phyloP scores from a whole-genome alignment of 2,888 invertebrate genomes.

The Ligdia adustata region DNA sequence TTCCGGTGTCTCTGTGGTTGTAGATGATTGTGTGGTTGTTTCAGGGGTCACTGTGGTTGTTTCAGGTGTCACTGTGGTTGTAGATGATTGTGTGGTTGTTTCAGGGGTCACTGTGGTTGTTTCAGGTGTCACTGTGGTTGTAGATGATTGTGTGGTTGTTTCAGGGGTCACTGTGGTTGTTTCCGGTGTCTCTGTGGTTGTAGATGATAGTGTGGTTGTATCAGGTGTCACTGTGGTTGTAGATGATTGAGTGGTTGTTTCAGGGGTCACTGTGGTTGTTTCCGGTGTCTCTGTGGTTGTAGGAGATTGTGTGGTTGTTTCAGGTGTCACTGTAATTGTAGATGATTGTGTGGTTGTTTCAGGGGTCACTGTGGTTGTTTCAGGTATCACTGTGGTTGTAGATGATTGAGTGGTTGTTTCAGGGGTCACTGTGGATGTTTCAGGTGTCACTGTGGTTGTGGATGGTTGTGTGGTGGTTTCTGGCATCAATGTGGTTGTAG shows the following conservation, averaged over 20 bases:
- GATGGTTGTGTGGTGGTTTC: not conserved
- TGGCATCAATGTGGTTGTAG: not conserved
- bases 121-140: not conserved
- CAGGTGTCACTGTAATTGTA: not conserved
- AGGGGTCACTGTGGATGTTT: not conserved
- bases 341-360: slow-evolving; percentile 4
- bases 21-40: not conserved
- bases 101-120: not conserved
- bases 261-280: not conserved
- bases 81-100: slow-evolving; percentile 3
- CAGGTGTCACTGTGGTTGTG: not conserved
- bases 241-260: not conserved
- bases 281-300: not conserved
- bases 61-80: not conserved
- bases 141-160: no score
- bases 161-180: not conserved
- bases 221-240: not conserved
- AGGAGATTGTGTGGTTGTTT: not conserved
- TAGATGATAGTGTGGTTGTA: not conserved
- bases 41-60: not conserved
- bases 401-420: not conserved
- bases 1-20: not conserved
- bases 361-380: not conserved
- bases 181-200: not conserved
- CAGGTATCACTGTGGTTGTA: not conserved